A percentile compares a stretch with the other conserved stretches of the same genome.
phyloP scores from a whole-genome alignment of 2,797 vertebrate species.

The Poeciliopsis gracilis region DNA sequence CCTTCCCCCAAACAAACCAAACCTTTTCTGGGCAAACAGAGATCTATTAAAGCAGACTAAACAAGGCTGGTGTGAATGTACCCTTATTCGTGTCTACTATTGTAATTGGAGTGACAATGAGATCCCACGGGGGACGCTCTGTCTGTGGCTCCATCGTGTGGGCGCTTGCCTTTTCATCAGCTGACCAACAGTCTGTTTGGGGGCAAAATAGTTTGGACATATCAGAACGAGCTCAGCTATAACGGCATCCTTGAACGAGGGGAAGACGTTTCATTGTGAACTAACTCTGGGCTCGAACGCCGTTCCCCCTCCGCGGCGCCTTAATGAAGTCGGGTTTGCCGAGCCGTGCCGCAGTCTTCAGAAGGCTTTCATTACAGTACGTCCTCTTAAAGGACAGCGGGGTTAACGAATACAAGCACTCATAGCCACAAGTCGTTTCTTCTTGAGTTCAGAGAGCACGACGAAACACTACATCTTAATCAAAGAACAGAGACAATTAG shows the following conservation, averaged over 20 bases:
- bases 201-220: background rate
- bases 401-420: background rate
- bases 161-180: background rate
- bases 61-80: background rate
- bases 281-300: background rate
- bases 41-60: background rate
- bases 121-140: background rate
- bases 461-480: background rate
- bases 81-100: background rate
- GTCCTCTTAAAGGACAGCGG: background rate
- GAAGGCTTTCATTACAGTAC: conserved; percentile 5
- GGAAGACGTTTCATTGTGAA: background rate
- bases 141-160: background rate
- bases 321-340: background rate
- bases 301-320: background rate
- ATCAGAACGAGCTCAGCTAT: background rate
- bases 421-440: background rate
- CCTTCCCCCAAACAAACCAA: too few species aligned
- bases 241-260: background rate
- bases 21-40: too few species aligned
- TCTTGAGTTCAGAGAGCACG: conserved; percentile 1
- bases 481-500: conserved; percentile 2
- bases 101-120: background rate
- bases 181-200: background rate
- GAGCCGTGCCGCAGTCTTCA: conserved; percentile 1